phyloP scores from a whole-genome alignment of 2,888 invertebrate species.

The Torymus auratus region DNA sequence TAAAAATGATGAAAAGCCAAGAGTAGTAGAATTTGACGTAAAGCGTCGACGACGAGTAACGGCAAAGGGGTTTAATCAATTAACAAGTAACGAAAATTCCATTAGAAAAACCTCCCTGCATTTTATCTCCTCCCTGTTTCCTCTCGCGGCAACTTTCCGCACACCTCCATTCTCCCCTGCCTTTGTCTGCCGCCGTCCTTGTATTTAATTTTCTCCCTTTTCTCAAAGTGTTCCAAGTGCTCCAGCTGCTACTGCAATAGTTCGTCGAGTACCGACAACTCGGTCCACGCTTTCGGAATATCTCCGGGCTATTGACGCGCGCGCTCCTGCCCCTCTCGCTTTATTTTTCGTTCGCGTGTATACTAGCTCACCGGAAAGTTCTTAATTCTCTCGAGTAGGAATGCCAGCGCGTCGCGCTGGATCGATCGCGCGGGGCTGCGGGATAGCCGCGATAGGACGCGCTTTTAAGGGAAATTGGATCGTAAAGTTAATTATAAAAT shows the following conservation, averaged over 20 bases:
- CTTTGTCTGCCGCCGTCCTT: too few relatives aligned
- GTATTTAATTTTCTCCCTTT: too few relatives aligned
- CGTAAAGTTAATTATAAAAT: conserved; percentile 48
- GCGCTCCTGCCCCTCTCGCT: not conserved
- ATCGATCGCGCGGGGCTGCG: conserved; percentile 1
- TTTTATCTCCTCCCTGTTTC: too few relatives aligned
- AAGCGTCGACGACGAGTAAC: too few relatives aligned
- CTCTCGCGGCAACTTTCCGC: too few relatives aligned
- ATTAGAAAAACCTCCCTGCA: too few relatives aligned
- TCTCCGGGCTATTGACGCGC: conserved; percentile 9
- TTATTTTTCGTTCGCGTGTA: not conserved
- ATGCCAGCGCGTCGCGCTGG: not conserved
- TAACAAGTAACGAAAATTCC: too few relatives aligned
- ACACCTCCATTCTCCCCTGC: too few relatives aligned
- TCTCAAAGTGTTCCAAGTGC: too few relatives aligned
- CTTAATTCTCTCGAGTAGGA: not conserved
- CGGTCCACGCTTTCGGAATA: conserved; percentile 6
- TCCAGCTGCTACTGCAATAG: not conserved
- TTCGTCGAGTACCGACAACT: conserved; percentile 1
- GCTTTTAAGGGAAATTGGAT: conserved; percentile 20
- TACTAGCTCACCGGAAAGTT: conserved; percentile 16
- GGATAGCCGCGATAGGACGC: not conserved
- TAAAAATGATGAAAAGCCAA: too few relatives aligned
- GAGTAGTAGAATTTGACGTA: too few relatives aligned
- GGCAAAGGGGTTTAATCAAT: too few relatives aligned